Conservation (phyloP, 2,797 vertebrate genomes). For the Chelon auratus region DNA sequence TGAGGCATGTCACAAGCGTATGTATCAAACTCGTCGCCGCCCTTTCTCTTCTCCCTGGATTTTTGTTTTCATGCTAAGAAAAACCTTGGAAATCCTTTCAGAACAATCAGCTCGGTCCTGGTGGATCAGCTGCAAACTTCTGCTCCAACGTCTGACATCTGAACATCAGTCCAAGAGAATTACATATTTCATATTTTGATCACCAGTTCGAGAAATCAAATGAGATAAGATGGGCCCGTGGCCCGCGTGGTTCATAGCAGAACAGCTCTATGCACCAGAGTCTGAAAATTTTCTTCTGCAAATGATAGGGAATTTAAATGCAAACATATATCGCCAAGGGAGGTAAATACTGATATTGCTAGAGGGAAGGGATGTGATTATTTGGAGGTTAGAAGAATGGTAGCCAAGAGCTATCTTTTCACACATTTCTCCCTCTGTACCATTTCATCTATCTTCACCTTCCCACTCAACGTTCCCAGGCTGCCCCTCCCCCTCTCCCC, state of each 20-base stretch:
- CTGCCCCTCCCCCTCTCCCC: conserved; percentile 7
- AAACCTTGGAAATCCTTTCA: no score
- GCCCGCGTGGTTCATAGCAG: neutral
- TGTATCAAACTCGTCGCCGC: neutral
- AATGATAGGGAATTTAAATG: conserved; percentile 29
- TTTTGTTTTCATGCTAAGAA: no score
- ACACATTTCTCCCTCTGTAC: conserved; percentile 12
- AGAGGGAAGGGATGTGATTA: conserved; percentile 20
- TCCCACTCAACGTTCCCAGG: conserved; percentile 17
- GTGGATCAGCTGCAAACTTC: no score
- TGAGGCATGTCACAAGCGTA: no score
- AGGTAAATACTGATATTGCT: conserved; percentile 49
- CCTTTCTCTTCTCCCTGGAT: neutral
- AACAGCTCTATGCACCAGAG: conserved; percentile 1
- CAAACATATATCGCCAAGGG: conserved; percentile 16
- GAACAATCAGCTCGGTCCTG: no score
- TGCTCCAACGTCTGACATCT: no score
- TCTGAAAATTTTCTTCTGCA: conserved; percentile 21
- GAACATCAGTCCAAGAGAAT: conserved; percentile 8
- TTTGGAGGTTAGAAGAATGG: conserved; percentile 36
- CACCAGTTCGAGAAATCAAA: neutral
- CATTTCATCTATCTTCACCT: conserved; percentile 35
- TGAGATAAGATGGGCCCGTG: no score
- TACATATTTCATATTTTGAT: neutral
- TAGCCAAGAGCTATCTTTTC: conserved; percentile 18